Evolutionary conservation across 2,888 invertebrate species (phyloP), one percentile per base, ranked within the genome.

Genomic region (Mythimna vitellina): DNA sequence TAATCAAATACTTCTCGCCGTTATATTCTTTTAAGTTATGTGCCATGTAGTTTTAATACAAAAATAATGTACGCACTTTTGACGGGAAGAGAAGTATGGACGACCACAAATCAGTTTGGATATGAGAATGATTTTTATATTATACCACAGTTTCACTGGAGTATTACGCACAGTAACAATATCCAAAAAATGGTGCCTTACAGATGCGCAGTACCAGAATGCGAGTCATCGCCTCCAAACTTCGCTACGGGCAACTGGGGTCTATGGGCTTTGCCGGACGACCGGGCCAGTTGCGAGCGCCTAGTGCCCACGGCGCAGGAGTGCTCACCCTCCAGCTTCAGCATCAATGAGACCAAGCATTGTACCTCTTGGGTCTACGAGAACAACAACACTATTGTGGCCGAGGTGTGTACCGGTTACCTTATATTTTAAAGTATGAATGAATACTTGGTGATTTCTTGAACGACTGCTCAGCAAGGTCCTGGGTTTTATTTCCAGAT

Each of bases 131-230:
- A 12, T 38, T 38, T 38, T 38, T 2, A 38, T 9, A 8, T 38
- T 10, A 38, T 10, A 38, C 42, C 38, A 12, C 5, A 42, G 12
- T 14, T 42, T 42, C 42, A 42, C 42, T 14, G 14, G 12, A 42
- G 14, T 46, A 14, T 46, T 46, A 46, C 17, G 17, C 17, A 46
- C 14, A 17, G 14, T 14, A 38, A 29, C 3, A 38, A 5, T 29
- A n/a, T 22, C 2, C 4, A 2, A 32, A 60, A 17, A 22, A n/a
- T 56, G 14, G 0, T 29, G 5, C 46, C 22, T 66, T 77, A n/a
- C 72, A 96, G 96, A 88, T 96, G 96, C 82, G 76, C 83, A 56
- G 94, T 96, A 3, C 95, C 96, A 70, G 93, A 95, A 87, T 96
- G 96, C 88, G 96, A 96, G 80, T 77, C 88, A 0, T 66, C 82